Conservation (phyloP, 1,140 invertebrate genomes). For the Euschistus heros region DNA sequence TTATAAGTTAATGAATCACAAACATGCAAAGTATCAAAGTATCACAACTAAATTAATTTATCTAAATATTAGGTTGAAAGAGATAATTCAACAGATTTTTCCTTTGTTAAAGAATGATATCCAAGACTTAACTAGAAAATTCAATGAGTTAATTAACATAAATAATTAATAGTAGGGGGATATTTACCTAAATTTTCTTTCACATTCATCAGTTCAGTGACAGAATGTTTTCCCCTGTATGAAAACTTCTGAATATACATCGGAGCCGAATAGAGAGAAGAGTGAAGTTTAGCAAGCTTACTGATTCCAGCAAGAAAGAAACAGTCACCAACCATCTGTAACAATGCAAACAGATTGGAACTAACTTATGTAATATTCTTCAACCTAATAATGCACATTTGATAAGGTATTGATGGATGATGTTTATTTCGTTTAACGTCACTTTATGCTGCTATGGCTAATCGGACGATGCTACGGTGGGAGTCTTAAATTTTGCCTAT, state of each 20-base stretch:
- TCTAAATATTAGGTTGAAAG: neutral
- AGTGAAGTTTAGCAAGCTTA: neutral
- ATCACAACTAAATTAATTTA: neutral
- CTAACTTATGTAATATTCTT: too few species aligned
- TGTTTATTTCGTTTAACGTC: too few species aligned
- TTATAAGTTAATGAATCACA: too few species aligned
- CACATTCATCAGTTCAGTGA: neutral
- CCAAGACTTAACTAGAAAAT: neutral
- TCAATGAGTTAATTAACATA: neutral
- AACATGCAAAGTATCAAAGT: too few species aligned
- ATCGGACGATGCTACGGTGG: too few species aligned
- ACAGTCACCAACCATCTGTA: neutral
- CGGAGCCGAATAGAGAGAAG: neutral
- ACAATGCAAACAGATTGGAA: neutral
- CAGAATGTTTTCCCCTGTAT: neutral
- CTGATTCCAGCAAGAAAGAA: neutral
- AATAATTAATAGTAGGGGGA: neutral
- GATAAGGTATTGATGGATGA: too few species aligned
- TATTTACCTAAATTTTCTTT: conserved; percentile 5
- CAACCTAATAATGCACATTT: too few species aligned
- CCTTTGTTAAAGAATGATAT: neutral
- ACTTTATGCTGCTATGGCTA: too few species aligned
- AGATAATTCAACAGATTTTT: neutral
- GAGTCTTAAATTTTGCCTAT: too few species aligned
- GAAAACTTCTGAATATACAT: neutral